Conservation (phyloP, 30 jellyfish, hydroid and myxozoan genomes). For the Turritopsis dohrnii region DNA sequence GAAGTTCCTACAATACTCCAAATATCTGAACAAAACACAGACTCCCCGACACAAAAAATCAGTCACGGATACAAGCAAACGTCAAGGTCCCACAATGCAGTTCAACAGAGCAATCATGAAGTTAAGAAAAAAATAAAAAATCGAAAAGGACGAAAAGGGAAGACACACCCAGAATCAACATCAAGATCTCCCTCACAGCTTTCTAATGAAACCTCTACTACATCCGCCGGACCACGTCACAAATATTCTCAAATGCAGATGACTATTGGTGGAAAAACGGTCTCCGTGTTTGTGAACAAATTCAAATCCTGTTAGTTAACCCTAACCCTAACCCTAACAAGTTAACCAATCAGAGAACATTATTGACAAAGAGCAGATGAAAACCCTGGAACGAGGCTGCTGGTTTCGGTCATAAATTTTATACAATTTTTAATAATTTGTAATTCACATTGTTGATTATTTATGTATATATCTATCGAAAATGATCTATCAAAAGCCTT, state of each 20-base stretch:
- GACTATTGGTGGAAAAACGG: neutral
- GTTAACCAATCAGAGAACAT: no score
- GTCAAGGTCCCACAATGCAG: neutral
- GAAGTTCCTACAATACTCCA: neutral
- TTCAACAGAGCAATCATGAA: neutral
- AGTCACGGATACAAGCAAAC: neutral
- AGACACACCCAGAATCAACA: neutral
- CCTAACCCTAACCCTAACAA: no score
- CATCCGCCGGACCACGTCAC: neutral
- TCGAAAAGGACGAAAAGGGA: neutral
- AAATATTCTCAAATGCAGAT: conserved; percentile 1
- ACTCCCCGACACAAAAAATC: neutral
- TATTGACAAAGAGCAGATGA: no score
- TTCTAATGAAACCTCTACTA: neutral
- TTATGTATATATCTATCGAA: no score
- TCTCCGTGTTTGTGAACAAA: conserved; percentile 6
- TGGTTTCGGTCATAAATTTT: no score
- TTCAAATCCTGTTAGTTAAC: neutral
- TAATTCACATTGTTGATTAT: no score
- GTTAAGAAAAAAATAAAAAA: no score
- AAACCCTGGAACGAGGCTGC: no score
- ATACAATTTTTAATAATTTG: no score
- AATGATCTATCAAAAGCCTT: no score
- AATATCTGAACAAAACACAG: neutral
- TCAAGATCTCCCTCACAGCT: neutral